Conservation (phyloP, 2,888 invertebrate genomes). For the Mamestra brassicae region DNA sequence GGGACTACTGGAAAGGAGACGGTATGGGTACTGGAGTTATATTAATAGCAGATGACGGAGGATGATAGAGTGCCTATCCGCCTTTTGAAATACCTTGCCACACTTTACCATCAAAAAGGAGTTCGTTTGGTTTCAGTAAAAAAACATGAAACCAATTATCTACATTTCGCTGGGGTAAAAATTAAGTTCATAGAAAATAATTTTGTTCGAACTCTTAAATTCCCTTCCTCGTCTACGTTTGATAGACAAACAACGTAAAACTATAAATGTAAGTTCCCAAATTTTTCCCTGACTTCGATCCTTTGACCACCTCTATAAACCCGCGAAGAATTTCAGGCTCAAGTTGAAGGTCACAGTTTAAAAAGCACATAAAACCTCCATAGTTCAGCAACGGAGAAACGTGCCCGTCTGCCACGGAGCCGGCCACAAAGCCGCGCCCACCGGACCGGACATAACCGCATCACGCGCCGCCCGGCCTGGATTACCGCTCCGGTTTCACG, state of each 20-base stretch:
- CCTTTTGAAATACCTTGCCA: background rate
- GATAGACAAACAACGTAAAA: background rate
- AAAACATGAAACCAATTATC: too few relatives aligned
- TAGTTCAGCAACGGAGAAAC: background rate
- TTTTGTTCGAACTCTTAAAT: too few relatives aligned
- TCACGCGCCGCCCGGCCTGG: constrained; percentile 57
- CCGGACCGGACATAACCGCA: constrained; percentile 59
- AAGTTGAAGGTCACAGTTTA: constrained; percentile 41
- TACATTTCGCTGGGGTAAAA: too few relatives aligned
- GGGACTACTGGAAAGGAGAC: background rate
- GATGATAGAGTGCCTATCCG: background rate
- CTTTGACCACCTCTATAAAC: background rate
- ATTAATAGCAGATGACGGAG: background rate
- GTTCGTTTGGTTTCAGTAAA: background rate
- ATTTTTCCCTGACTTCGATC: background rate
- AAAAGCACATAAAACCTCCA: constrained; percentile 17
- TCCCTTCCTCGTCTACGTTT: too few relatives aligned
- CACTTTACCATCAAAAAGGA: too few relatives aligned
- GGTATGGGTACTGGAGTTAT: background rate
- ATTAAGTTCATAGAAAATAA: too few relatives aligned
- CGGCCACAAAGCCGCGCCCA: constrained; percentile 45
- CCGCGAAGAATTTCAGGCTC: background rate
- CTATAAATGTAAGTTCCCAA: background rate
- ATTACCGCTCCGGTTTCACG: constrained; percentile 56
- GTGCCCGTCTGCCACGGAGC: constrained; percentile 19